Evolutionary conservation across 2,888 invertebrate genomes (phyloP), one percentile per base, ranked within the genome.

Genomic region (Nyleta sp.): DNA sequence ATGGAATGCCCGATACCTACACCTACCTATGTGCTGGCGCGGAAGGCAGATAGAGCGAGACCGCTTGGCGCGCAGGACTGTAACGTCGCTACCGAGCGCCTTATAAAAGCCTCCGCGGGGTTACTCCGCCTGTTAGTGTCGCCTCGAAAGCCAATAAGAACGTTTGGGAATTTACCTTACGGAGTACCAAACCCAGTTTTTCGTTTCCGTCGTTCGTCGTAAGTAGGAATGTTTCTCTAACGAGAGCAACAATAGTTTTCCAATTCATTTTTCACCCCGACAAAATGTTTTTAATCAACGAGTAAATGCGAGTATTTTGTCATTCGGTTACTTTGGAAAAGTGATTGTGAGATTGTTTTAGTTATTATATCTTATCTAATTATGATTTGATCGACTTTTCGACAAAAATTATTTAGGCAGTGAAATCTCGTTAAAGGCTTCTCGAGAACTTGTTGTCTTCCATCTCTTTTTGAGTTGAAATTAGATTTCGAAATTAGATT

Each of bases 101-200:
- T 88, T 90, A 90, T 90, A 90, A 90, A 90, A 88, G 88, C 87
- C 83, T 85, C 83, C 80, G 86, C 62, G 81, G 84, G 84, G 81
- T 80, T 77, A 82, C 83, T 78, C 85, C 82, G 84, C 85, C 84
- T 85, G 88, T 83, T 89, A 90, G 90, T 90, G 80, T 84, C 84
- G 84, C 85, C 80, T 68, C 74, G 73, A 67, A 67, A 78, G 55
- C 67, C 68, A 60, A 8, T 64, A 60, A 68, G 60, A 64, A 57
- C 77, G 74, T 76, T 52, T 64, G 59, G 31, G 48, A 64, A 78
- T 60, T 46, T 15, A 53, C 53, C 67, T 53, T 38, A 48, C 53
- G 71, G 72, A 55, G 71, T 62, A 18, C 62, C 55, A 35, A 53
- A 62, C 20, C 35, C 53, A 62, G 46, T 53, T 65, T 28, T 10